Evolutionary conservation across 2,113 vertebrate genomes (phyloP).

Genomic region (Nerophis lumbriciformis): DNA sequence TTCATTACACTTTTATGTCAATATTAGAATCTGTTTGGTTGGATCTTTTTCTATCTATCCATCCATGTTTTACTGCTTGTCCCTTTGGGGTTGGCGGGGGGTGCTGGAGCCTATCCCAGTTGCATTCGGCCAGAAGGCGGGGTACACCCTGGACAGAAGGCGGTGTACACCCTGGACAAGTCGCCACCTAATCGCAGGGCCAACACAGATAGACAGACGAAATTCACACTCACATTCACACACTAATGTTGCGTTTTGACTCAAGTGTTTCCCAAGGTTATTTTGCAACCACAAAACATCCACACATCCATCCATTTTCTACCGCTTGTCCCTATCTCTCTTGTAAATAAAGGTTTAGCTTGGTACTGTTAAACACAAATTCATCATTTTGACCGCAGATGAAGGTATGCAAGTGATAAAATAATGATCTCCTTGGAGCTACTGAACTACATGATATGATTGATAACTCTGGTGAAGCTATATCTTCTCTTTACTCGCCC

Average conservation of each 20-base stretch:
- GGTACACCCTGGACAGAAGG: too few relatives aligned
- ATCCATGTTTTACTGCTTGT: too few relatives aligned
- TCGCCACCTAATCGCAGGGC: too few relatives aligned
- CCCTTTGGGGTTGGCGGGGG: too few relatives aligned
- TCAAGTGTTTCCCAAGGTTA: background rate
- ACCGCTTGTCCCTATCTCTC: background rate
- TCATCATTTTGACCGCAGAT: slow-evolving; percentile 40
- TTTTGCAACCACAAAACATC: slow-evolving; percentile 18
- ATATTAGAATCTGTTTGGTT: background rate
- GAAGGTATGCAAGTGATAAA: slow-evolving; percentile 51
- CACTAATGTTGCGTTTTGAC: too few relatives aligned
- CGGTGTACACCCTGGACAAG: too few relatives aligned
- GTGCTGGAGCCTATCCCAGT: too few relatives aligned
- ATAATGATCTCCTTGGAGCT: slow-evolving; percentile 58
- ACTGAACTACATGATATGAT: slow-evolving; percentile 56
- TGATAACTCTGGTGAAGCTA: slow-evolving; percentile 58
- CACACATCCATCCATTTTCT: background rate
- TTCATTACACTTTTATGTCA: background rate
- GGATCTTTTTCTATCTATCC: background rate
- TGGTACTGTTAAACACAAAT: slow-evolving; percentile 38
- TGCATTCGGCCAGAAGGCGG: too few relatives aligned
- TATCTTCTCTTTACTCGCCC: slow-evolving; percentile 52
- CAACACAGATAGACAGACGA: too few relatives aligned
- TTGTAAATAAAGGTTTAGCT: slow-evolving; percentile 19
- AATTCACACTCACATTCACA: too few relatives aligned